Conservation (phyloP, 2,888 invertebrate genomes). For the Hoplodrina ambigua region DNA sequence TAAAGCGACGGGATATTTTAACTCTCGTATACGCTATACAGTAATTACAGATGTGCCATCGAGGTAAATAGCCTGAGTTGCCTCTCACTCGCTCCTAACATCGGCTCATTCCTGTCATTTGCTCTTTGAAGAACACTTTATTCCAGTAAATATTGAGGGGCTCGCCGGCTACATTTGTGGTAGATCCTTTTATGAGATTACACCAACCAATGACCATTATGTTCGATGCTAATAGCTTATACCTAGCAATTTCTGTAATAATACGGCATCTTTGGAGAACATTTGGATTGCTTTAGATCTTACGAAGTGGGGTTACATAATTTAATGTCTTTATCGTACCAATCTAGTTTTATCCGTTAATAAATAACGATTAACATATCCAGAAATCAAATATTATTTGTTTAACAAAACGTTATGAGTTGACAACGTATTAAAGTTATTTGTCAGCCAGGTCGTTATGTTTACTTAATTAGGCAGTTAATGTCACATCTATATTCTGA, state of each 20-base stretch:
- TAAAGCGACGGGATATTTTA: conserved; percentile 84
- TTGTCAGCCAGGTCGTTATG: conserved; percentile 63
- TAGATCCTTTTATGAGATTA: conserved; percentile 78
- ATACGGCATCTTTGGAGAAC: conserved; percentile 54
- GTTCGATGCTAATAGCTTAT: conserved; percentile 77
- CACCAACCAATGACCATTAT: conserved; percentile 74
- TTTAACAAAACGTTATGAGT: conserved; percentile 67
- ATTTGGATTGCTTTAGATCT: conserved; percentile 61
- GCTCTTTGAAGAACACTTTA: conserved; percentile 80
- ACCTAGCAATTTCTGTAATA: conserved; percentile 77
- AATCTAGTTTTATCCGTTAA: conserved; percentile 64
- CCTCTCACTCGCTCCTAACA: conserved; percentile 75
- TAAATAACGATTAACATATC: conserved; percentile 70
- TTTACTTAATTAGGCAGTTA: conserved; percentile 66
- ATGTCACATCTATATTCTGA: conserved; percentile 61
- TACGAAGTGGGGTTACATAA: conserved; percentile 59
- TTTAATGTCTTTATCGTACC: conserved; percentile 74
- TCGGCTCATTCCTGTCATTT: conserved; percentile 82
- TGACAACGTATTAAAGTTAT: conserved; percentile 57
- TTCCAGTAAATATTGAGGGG: conserved; percentile 78
- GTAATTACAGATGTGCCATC: conserved; percentile 87
- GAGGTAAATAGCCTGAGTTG: conserved; percentile 84
- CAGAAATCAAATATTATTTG: conserved; percentile 66
- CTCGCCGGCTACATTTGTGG: conserved; percentile 67
- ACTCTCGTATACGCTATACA: conserved; percentile 80